Percentiles rank a stretch among this genome's conserved stretches.
Conservation (phyloP, 2,888 invertebrate species). For the Autographa pulchrina region DNA sequence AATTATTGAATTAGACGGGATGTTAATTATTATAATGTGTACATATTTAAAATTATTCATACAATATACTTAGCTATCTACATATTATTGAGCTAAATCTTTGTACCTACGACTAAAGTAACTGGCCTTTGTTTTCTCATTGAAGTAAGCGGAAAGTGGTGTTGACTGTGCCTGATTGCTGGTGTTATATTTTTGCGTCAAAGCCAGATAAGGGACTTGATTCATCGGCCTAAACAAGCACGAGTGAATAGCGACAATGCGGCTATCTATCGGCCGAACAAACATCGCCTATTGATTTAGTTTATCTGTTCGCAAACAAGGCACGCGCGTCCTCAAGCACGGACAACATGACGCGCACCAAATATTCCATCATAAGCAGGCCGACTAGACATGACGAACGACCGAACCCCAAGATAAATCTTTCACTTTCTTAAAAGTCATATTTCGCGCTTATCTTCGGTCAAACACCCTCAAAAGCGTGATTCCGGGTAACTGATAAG, state of each 20-base stretch:
- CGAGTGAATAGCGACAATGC: conserved; percentile 78
- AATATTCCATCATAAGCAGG: conserved; percentile 18
- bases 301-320: conserved; percentile 81
- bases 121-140: not conserved
- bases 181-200: conserved; percentile 50
- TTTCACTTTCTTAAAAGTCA: conserved; percentile 41
- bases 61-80: not conserved
- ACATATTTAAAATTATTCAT: not conserved
- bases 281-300: conserved; percentile 84
- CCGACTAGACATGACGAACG: conserved; percentile 12
- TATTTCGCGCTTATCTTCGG: conserved; percentile 40
- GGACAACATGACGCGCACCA: conserved; percentile 38
- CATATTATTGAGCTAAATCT: not conserved
- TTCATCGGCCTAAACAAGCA: conserved; percentile 80
- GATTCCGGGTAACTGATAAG: conserved; percentile 46
- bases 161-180: conserved; percentile 17
- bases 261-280: conserved; percentile 76
- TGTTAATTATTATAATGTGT: conserved; percentile 14
- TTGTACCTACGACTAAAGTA: not conserved
- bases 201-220: conserved; percentile 74
- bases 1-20: conserved; percentile 26
- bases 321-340: conserved; percentile 62
- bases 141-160: not conserved
- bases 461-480: conserved; percentile 34
- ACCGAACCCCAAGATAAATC: conserved; percentile 37